Conservation (phyloP, 2,888 invertebrate species). For the Phengaris arion region DNA sequence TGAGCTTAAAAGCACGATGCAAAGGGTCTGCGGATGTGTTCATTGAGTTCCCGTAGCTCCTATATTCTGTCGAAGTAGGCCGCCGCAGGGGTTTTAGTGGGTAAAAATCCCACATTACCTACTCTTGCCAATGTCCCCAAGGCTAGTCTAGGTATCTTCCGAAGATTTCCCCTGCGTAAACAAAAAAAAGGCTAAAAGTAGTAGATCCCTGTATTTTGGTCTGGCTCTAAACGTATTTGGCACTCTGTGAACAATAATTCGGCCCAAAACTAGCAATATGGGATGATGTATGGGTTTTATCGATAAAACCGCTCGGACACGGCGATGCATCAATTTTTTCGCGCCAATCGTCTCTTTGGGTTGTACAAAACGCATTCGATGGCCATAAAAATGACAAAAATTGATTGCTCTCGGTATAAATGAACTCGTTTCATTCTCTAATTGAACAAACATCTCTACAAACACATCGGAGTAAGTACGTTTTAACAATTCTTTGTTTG, state of each 20-base stretch:
- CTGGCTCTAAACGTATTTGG: neutral
- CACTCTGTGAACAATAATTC: conserved; percentile 8
- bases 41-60: too few relatives aligned
- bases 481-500: neutral
- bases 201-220: neutral
- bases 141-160: too few relatives aligned
- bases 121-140: too few relatives aligned
- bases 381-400: conserved; percentile 18
- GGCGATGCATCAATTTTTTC: conserved; percentile 20
- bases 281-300: conserved; percentile 2
- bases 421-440: neutral
- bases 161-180: too few relatives aligned
- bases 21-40: too few relatives aligned
- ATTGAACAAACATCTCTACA: neutral
- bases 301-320: neutral
- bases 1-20: too few relatives aligned
- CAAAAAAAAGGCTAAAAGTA: neutral
- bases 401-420: neutral
- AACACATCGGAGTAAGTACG: neutral
- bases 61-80: too few relatives aligned
- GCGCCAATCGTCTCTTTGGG: neutral
- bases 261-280: neutral
- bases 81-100: too few relatives aligned
- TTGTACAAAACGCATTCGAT: conserved; percentile 4
- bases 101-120: too few relatives aligned